Evolutionary conservation across 2,888 invertebrate genomes (phyloP).

Genomic region (Coenonympha arcania): DNA sequence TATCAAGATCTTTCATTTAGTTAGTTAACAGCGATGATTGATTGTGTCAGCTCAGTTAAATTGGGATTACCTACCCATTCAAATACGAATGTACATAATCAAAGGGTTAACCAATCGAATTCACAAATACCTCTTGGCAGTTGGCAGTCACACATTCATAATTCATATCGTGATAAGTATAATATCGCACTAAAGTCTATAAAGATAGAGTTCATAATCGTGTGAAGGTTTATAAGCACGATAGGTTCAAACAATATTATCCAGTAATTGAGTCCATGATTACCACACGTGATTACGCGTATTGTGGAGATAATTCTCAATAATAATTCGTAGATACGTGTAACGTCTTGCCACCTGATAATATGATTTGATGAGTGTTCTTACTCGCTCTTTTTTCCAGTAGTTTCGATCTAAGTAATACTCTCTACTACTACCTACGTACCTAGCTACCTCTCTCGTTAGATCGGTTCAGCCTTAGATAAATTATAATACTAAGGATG

Average conservation of each 20-base stretch:
- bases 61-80: too few species aligned
- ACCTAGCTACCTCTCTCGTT: too few species aligned
- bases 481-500: too few species aligned
- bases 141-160: too few species aligned
- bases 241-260: conserved; percentile 10
- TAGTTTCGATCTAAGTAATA: not conserved
- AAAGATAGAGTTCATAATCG: not conserved
- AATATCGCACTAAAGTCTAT: not conserved
- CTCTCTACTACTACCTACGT: too few species aligned
- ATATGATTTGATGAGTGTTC: not conserved
- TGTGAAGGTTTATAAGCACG: not conserved
- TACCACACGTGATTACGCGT: conserved; percentile 15
- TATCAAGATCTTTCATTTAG: not conserved
- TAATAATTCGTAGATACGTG: not conserved
- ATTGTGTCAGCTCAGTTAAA: too few species aligned
- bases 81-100: not conserved
- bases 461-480: too few species aligned
- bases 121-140: too few species aligned
- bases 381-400: not conserved
- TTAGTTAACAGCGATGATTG: not conserved
- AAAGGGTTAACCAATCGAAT: conserved; percentile 2
- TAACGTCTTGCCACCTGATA: conserved; percentile 3
- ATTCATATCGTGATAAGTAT: too few species aligned
- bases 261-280: conserved; percentile 12
- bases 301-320: conserved; percentile 14